Evolutionary conservation across 2,888 invertebrate species (phyloP).

Genomic region (Drosophila koepferae): DNA sequence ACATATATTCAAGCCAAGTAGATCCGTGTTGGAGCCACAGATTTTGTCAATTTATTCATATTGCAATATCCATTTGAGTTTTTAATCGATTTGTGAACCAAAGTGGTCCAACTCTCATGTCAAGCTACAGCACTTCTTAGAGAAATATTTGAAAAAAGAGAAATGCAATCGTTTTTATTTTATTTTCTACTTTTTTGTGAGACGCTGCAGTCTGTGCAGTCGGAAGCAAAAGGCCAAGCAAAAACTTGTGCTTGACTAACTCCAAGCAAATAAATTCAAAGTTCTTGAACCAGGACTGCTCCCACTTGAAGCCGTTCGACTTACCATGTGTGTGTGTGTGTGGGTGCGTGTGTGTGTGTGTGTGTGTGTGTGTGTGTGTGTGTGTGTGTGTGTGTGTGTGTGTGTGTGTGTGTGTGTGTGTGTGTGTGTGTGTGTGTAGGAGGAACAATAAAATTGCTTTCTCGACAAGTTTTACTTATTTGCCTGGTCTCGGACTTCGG

Average conservation of each 20-base stretch:
- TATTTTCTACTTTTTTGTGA: conserved; percentile 9
- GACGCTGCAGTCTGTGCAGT: conserved; percentile 28
- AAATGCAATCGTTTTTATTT: conserved; percentile 31
- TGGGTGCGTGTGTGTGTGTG: conserved; percentile 12
- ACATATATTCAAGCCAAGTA: background rate
- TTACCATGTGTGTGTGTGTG: conserved; percentile 11
- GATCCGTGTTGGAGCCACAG: conserved; percentile 5
- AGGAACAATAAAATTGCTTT: conserved; percentile 75
- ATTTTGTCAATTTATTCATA: conserved; percentile 14
- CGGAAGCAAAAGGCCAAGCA: conserved; percentile 34
- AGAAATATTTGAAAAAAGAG: conserved; percentile 5
- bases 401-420: background rate
- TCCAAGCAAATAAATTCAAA: conserved; percentile 70
- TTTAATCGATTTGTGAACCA: conserved; percentile 29
- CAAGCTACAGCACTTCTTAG: background rate
- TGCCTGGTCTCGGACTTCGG: conserved; percentile 39
- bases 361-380: conserved; percentile 8
- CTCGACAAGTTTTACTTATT: conserved; percentile 72
- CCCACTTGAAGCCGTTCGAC: conserved; percentile 29
- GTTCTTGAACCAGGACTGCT: conserved; percentile 52
- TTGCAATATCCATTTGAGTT: background rate
- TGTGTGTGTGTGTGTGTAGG: background rate
- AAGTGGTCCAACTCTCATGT: conserved; percentile 15
- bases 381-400: conserved; percentile 14
- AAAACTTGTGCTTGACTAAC: conserved; percentile 49